Conservation (phyloP, 1,140 invertebrate species). For the Maconellicoccus hirsutus region DNA sequence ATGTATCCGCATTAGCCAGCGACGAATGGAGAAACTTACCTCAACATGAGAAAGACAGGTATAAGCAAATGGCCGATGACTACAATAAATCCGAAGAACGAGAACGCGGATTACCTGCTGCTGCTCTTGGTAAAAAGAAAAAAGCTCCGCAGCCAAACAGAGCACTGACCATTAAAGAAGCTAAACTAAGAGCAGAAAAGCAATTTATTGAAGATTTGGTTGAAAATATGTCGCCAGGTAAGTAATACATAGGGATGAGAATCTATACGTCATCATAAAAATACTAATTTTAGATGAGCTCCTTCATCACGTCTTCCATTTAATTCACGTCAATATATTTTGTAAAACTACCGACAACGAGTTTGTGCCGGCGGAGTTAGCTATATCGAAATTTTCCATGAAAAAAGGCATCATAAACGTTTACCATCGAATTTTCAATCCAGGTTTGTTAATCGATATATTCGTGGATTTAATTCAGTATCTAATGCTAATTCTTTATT, state of each 20-base stretch:
- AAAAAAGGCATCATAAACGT: not conserved
- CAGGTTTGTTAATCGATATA: not conserved
- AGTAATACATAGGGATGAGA: too few species aligned
- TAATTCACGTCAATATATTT: not conserved
- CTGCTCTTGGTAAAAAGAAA: not conserved
- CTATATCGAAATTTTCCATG: not conserved
- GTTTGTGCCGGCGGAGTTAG: not conserved
- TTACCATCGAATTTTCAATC: not conserved
- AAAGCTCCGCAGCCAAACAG: not conserved
- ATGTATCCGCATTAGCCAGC: not conserved
- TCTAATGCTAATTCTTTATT: not conserved
- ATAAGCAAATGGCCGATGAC: constrained; percentile 1
- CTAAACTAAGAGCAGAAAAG: not conserved
- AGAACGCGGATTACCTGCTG: not conserved
- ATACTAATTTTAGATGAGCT: not conserved
- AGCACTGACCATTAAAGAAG: not conserved
- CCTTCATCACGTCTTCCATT: not conserved
- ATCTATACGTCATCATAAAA: too few species aligned
- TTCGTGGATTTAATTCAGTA: too few species aligned
- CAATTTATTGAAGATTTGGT: not conserved
- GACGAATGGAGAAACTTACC: not conserved
- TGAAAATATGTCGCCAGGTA: not conserved
- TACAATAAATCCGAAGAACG: not conserved
- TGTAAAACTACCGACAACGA: not conserved
- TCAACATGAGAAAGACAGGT: not conserved